Percentiles rank a stretch among this genome's conserved stretches.
Conservation (phyloP, 64 coral and sea anemone genomes). For the Stichodactyla helianthus region DNA sequence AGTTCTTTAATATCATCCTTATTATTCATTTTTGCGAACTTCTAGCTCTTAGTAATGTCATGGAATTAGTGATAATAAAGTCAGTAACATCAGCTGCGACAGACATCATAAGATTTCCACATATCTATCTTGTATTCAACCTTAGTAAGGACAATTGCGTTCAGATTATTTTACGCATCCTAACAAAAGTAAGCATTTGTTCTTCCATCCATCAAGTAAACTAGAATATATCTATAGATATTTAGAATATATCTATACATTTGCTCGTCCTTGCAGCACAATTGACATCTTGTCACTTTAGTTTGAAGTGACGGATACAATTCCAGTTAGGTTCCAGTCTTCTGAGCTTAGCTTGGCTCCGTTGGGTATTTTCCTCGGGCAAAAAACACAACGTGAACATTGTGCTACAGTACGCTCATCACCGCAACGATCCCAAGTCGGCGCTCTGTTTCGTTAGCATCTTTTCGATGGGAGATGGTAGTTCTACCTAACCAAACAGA, state of each 20-base stretch:
- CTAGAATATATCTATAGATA: background rate
- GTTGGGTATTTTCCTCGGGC: conserved; percentile 2
- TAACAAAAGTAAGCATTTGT: background rate
- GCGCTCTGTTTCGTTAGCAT: background rate
- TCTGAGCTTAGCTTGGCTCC: background rate
- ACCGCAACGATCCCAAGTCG: conserved; percentile 4
- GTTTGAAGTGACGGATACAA: conserved; percentile 9
- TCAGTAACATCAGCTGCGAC: too few species aligned
- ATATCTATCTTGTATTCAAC: too few species aligned
- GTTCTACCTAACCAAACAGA: conserved; percentile 55
- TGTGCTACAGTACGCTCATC: background rate
- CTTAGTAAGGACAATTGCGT: too few species aligned
- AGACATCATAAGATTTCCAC: too few species aligned
- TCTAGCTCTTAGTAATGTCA: too few species aligned
- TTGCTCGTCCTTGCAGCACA: background rate
- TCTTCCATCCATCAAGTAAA: background rate
- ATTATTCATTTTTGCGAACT: too few species aligned
- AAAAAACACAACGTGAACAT: conserved; percentile 25
- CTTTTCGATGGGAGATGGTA: conserved; percentile 51
- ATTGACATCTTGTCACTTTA: conserved; percentile 4
- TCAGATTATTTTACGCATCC: too few species aligned
- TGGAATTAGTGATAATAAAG: too few species aligned
- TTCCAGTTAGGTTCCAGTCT: conserved; percentile 6
- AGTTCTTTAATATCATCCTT: too few species aligned
- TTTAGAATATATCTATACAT: background rate